Conservation (phyloP, 2,888 invertebrate genomes). For the Quadriops clusia region DNA sequence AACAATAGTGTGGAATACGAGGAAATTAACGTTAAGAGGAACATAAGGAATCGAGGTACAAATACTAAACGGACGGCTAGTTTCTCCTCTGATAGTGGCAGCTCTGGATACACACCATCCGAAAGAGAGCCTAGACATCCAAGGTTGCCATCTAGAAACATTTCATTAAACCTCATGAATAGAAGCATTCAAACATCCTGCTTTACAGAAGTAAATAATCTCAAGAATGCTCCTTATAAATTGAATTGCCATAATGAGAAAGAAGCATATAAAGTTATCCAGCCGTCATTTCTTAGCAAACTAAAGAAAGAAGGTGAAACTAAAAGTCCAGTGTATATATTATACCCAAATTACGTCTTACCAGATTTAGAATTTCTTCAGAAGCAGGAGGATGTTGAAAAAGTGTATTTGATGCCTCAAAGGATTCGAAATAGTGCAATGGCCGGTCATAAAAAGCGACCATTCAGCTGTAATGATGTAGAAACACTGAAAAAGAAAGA, state of each 20-base stretch:
- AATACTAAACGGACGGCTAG: slow-evolving; percentile 21
- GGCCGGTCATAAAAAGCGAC: slow-evolving; percentile 41
- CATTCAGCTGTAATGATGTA: slow-evolving; percentile 71
- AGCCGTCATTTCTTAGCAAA: slow-evolving; percentile 59
- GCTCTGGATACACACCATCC: slow-evolving; percentile 15
- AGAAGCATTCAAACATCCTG: slow-evolving; percentile 65
- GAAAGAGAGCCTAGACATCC: slow-evolving; percentile 8
- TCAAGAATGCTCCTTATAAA: slow-evolving; percentile 28
- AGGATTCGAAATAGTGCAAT: slow-evolving; percentile 37
- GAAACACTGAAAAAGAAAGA: slow-evolving; percentile 71
- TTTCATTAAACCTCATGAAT: slow-evolving; percentile 48
- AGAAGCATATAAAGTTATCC: slow-evolving; percentile 49
- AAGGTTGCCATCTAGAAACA: slow-evolving; percentile 20
- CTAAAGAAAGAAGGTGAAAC: slow-evolving; percentile 40
- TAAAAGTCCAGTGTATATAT: slow-evolving; percentile 68
- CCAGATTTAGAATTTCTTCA: slow-evolving; percentile 77
- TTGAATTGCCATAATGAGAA: slow-evolving; percentile 19
- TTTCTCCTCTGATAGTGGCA: slow-evolving; percentile 18
- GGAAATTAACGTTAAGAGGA: slow-evolving; percentile 15
- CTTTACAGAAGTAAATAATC: slow-evolving; percentile 31
- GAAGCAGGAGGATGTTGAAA: slow-evolving; percentile 37
- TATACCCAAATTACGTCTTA: slow-evolving; percentile 83
- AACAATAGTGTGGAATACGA: slow-evolving; percentile 39
- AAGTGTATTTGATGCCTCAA: slow-evolving; percentile 65
- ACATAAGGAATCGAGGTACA: slow-evolving; percentile 20